These are phyloP conservation scores for Oxyura jamaicensis DNA, from an alignment of 2,113 vertebrate species.

Conservation along the genomic window DNA sequence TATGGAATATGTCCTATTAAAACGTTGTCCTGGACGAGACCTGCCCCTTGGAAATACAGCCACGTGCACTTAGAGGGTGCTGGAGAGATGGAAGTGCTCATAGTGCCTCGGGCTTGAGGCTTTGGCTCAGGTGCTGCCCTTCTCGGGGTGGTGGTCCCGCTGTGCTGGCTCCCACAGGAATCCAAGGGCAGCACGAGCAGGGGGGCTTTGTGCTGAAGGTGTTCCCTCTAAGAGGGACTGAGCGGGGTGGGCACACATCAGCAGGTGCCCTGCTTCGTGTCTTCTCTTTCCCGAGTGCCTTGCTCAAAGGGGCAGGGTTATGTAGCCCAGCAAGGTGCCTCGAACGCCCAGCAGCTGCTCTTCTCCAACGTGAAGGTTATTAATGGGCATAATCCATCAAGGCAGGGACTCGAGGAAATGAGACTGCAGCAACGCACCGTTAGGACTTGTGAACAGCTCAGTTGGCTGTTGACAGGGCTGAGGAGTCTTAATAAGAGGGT, in stretches of 20 bases:
- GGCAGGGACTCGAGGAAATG: conserved; percentile 60
- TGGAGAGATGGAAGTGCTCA: neutral
- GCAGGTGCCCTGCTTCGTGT: rapidly evolving
- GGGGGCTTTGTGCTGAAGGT: rapidly evolving
- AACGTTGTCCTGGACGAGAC: neutral
- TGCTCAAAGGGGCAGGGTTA: neutral
- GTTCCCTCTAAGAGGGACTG: neutral
- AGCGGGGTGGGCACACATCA: neutral
- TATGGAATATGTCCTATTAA: neutral
- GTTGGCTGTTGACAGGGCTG: conserved; percentile 59
- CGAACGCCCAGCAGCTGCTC: conserved; percentile 12
- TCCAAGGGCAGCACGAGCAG: neutral
- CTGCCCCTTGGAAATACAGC: neutral
- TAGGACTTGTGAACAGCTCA: conserved; percentile 32
- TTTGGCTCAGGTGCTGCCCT: neutral
- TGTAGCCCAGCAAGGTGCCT: neutral
- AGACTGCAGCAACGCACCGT: conserved; percentile 53
- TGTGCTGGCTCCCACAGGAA: neutral
- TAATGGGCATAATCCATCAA: conserved; percentile 68
- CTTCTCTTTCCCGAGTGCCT: neutral
- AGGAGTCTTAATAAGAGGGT: conserved; percentile 42
- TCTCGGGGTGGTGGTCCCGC: neutral
- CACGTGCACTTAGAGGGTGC: neutral
- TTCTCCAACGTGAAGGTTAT: conserved; percentile 21
- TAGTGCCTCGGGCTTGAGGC: neutral